Conservation (phyloP, 2,797 vertebrate species). For the Cynodonichthys magdalenae region DNA sequence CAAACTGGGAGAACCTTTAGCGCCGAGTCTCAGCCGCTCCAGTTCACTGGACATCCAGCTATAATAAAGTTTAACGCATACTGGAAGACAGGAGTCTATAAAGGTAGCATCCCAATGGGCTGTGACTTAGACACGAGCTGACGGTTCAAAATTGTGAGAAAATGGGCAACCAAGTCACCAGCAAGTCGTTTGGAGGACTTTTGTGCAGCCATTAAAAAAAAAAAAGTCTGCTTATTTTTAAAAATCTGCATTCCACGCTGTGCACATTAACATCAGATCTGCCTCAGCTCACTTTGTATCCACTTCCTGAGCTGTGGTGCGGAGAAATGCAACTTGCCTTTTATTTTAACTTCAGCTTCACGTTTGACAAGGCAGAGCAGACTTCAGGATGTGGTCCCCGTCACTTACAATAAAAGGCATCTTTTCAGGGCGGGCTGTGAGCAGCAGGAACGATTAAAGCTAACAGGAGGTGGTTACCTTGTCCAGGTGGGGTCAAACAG, state of each 20-base stretch:
- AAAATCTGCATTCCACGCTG: too few relatives aligned
- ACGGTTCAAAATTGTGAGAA: too few relatives aligned
- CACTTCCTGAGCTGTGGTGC: not conserved
- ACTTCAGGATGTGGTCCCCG: not conserved
- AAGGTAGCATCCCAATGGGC: too few relatives aligned
- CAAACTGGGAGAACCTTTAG: too few relatives aligned
- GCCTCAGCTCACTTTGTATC: too few relatives aligned
- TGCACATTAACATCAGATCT: too few relatives aligned
- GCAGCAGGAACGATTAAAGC: constrained; percentile 4
- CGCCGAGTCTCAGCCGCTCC: not conserved
- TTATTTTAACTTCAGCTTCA: not conserved
- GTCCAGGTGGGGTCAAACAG: constrained; percentile 87
- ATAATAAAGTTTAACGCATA: not conserved
- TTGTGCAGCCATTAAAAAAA: too few relatives aligned
- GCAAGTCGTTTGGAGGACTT: too few relatives aligned
- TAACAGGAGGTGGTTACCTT: constrained; percentile 77
- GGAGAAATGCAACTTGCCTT: not conserved
- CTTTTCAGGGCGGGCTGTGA: not conserved
- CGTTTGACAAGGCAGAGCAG: not conserved
- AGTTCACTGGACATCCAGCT: constrained; percentile 1
- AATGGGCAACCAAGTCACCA: too few relatives aligned
- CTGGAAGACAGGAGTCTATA: too few relatives aligned
- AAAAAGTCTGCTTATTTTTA: too few relatives aligned
- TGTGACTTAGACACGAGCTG: too few relatives aligned
- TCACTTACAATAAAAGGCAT: not conserved